Conservation (phyloP, 2,113 vertebrate species). For the Cottus gobio region DNA sequence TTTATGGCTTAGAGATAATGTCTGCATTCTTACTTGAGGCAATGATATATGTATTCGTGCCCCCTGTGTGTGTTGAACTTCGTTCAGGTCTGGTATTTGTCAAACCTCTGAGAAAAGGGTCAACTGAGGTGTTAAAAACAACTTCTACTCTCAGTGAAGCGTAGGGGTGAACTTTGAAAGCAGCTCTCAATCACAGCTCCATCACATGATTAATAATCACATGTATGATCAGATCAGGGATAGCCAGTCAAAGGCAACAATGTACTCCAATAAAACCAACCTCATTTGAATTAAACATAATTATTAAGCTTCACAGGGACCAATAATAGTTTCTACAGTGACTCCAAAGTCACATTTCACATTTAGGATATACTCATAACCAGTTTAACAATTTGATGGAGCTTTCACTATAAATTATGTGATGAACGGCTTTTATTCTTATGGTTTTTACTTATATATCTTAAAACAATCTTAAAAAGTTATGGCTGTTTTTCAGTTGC, state of each 20-base stretch:
- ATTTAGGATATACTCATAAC: too few relatives aligned
- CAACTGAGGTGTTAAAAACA: not conserved
- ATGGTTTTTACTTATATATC: not conserved
- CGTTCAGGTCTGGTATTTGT: not conserved
- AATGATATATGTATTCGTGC: not conserved
- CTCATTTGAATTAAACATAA: too few relatives aligned
- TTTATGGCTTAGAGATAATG: slow-evolving; percentile 22
- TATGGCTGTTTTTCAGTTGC: not conserved
- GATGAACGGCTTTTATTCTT: not conserved
- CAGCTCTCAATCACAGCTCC: not conserved
- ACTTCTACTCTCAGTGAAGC: not conserved
- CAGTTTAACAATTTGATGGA: not conserved
- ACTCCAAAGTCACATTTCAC: too few relatives aligned
- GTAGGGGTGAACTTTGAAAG: not conserved
- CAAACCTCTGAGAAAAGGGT: not conserved
- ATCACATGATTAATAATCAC: slow-evolving; percentile 8
- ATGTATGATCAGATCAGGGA: not conserved
- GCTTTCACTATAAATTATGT: not conserved
- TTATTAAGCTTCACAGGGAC: too few relatives aligned
- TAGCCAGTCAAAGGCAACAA: not conserved
- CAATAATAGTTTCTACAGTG: too few relatives aligned
- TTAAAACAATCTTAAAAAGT: too few relatives aligned
- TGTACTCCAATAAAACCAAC: too few relatives aligned
- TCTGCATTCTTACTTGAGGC: slow-evolving; percentile 31
- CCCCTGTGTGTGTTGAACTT: slow-evolving; percentile 9